Evolutionary conservation across 2,888 invertebrate species (phyloP).

Genomic region (Fissipunctia ypsillon): DNA sequence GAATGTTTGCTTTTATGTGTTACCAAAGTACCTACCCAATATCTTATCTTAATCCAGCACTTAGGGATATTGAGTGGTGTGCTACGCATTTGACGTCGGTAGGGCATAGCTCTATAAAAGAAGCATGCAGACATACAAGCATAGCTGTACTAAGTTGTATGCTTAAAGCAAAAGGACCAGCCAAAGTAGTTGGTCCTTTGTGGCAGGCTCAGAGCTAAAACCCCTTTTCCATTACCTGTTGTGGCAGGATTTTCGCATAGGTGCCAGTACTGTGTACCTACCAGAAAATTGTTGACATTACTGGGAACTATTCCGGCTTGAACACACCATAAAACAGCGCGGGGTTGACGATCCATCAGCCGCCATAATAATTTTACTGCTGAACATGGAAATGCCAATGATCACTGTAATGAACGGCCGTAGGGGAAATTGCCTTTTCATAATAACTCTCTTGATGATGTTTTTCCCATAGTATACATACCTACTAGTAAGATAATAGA

Average conservation of each 20-base stretch:
- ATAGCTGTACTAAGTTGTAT: background rate
- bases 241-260: background rate
- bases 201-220: background rate
- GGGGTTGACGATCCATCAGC: background rate
- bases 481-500: background rate
- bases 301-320: background rate
- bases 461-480: background rate
- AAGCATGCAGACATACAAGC: background rate
- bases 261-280: too few species aligned
- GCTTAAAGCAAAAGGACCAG: background rate
- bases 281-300: background rate
- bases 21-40: background rate
- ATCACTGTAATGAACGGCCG: background rate
- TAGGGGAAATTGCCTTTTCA: conserved; percentile 22
- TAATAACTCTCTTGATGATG: conserved; percentile 25
- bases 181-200: background rate
- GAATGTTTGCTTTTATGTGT: conserved; percentile 27
- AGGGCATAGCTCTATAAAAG: background rate
- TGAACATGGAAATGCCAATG: conserved; percentile 6
- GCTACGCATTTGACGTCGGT: background rate
- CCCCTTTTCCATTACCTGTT: background rate
- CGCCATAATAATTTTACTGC: background rate
- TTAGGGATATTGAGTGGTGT: conserved; percentile 11
- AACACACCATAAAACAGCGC: background rate
- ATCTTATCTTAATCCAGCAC: conserved; percentile 39